A percentile compares a stretch with the other conserved stretches of the same genome.
Evolutionary conservation across 2,888 invertebrate genomes (phyloP).

Genomic region (Drosophila setosimentum): DNA sequence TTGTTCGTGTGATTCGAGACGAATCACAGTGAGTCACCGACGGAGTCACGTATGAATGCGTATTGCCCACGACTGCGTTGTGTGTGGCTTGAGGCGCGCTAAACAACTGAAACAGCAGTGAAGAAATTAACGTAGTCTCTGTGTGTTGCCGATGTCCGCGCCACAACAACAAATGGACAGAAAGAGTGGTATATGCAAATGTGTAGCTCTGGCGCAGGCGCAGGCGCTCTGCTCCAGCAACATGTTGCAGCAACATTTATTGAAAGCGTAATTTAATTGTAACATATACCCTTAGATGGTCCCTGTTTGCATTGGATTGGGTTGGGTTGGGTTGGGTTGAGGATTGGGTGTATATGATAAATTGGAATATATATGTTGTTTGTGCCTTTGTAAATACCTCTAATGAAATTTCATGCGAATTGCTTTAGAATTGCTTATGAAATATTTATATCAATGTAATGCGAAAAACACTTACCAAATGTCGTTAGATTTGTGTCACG

Average conservation of each 20-base stretch:
- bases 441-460: slow-evolving; percentile 63
- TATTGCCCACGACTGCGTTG: slow-evolving; percentile 51
- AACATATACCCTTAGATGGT: slow-evolving; percentile 23
- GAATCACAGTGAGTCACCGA: slow-evolving; percentile 47
- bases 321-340: not conserved
- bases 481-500: slow-evolving; percentile 74
- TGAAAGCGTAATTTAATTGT: slow-evolving; percentile 72
- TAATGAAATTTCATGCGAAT: slow-evolving; percentile 33
- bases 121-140: slow-evolving; percentile 50
- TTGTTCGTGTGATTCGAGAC: slow-evolving; percentile 6
- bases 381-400: not conserved
- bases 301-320: not conserved
- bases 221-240: slow-evolving; percentile 44
- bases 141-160: not conserved
- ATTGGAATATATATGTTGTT: not conserved
- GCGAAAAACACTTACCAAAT: slow-evolving; percentile 40
- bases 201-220: slow-evolving; percentile 39
- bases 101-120: slow-evolving; percentile 60
- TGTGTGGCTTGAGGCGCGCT: slow-evolving; percentile 77
- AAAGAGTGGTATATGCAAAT: slow-evolving; percentile 64
- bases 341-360: not conserved
- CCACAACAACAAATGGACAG: not conserved
- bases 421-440: slow-evolving; percentile 62
- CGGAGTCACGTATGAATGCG: slow-evolving; percentile 5
- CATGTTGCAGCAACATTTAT: slow-evolving; percentile 77